These are phyloP conservation scores for Drosophila sechellia DNA, from an alignment of 1,140 invertebrate species.

Conservation along the genomic window DNA sequence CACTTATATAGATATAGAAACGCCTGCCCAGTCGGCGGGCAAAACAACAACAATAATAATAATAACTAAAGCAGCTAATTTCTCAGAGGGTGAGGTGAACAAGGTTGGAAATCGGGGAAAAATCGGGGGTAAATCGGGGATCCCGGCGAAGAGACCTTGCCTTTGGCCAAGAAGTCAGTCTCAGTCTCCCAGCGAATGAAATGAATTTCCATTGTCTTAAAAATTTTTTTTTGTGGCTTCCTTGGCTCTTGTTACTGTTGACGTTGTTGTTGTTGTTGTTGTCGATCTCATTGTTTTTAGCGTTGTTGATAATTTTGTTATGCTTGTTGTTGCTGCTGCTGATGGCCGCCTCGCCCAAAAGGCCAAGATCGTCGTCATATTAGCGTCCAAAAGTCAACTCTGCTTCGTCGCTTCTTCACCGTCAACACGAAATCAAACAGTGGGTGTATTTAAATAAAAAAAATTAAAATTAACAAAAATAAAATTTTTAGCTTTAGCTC, in stretches of 20 bases:
- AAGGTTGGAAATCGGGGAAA: conserved; percentile 32
- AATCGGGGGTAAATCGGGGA: conserved; percentile 5
- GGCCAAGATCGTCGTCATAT: conserved; percentile 82
- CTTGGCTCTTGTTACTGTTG: conserved; percentile 34
- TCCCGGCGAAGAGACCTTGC: conserved; percentile 58
- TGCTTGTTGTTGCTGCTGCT: conserved; percentile 34
- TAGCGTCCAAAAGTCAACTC: conserved; percentile 78
- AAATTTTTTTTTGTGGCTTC: conserved; percentile 56
- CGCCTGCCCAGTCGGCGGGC: conserved; percentile 49
- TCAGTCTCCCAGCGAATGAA: conserved; percentile 53
- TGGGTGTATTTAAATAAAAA: not conserved
- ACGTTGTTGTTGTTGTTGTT: conserved; percentile 25
- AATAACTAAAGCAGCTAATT: conserved; percentile 81
- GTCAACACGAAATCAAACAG: conserved; percentile 20
- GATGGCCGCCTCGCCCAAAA: conserved; percentile 66
- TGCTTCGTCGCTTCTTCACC: conserved; percentile 60
- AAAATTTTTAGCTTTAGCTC: not conserved
- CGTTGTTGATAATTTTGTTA: conserved; percentile 25
- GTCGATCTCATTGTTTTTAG: conserved; percentile 35
- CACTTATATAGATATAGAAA: conserved; percentile 74
- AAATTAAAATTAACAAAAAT: not conserved
- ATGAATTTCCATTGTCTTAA: conserved; percentile 80
- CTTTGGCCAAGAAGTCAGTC: conserved; percentile 66
- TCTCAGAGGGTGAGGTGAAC: conserved; percentile 58
- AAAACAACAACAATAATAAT: conserved; percentile 35